Percentiles rank a stretch among this genome's conserved stretches.
Conservation (phyloP, 2,113 vertebrate species). For the Rutilus rutilus region DNA sequence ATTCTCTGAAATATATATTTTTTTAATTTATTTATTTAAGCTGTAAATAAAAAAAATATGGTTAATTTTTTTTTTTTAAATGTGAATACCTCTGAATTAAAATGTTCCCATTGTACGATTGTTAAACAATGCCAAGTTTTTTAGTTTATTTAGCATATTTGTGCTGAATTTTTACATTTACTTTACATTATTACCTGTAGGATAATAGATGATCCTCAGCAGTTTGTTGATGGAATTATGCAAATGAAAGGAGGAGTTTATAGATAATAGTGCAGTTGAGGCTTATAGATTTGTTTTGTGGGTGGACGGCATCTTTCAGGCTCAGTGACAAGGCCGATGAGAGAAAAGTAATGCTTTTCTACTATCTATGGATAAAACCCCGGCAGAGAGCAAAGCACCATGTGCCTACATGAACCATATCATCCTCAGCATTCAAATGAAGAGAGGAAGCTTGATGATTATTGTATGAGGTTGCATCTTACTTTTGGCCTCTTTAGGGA, state of each 20-base stretch:
- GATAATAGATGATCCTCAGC: slow-evolving; percentile 72
- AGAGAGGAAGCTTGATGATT: slow-evolving; percentile 69
- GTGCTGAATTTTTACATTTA: neutral
- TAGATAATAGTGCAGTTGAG: slow-evolving; percentile 70
- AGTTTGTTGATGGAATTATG: slow-evolving; percentile 80
- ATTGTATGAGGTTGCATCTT: slow-evolving; percentile 42
- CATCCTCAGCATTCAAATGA: slow-evolving; percentile 69
- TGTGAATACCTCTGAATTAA: neutral
- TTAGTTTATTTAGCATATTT: neutral
- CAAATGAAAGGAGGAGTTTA: slow-evolving; percentile 77
- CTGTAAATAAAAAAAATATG: neutral
- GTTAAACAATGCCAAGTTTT: too few relatives aligned
- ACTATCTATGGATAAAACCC: slow-evolving; percentile 53
- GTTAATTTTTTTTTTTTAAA: too few relatives aligned
- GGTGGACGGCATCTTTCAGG: slow-evolving; percentile 74
- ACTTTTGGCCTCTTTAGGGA: slow-evolving; percentile 1
- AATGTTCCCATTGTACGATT: neutral
- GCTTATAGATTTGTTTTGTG: slow-evolving; percentile 76
- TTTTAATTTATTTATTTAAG: too few relatives aligned
- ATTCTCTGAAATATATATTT: neutral
- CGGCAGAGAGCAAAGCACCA: slow-evolving; percentile 55
- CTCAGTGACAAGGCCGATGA: slow-evolving; percentile 77
- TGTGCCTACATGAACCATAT: slow-evolving; percentile 61
- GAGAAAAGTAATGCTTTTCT: slow-evolving; percentile 80
- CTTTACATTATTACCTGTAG: neutral